phyloP scores from a whole-genome alignment of 2,113 vertebrate species.

The Rhinolophus ferrumequinum region DNA sequence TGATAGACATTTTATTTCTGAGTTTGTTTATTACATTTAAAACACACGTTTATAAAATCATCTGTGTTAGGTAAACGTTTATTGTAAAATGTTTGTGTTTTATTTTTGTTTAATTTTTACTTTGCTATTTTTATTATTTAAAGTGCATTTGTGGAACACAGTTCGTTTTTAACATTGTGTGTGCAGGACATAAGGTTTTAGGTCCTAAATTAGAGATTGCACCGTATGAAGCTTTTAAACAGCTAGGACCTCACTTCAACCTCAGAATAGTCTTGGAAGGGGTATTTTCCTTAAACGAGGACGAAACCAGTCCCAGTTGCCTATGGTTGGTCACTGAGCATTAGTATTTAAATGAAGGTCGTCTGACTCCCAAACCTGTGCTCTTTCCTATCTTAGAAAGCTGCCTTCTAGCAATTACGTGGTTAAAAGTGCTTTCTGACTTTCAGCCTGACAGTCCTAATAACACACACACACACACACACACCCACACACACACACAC shows the following conservation, averaged over 20 bases:
- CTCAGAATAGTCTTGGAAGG: background rate
- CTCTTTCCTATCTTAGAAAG: slow-evolving; percentile 1
- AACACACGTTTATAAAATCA: background rate
- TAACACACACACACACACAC: no score
- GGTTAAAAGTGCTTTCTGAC: background rate
- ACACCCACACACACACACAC: background rate
- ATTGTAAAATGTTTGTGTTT: background rate
- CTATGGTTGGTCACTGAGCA: background rate
- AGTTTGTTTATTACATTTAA: background rate
- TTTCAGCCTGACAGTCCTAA: background rate
- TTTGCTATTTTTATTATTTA: slow-evolving; percentile 30
- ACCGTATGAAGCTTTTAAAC: background rate
- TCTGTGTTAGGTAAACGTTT: background rate
- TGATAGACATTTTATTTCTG: background rate
- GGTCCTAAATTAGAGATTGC: background rate
- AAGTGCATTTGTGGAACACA: background rate
- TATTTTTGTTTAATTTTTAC: background rate
- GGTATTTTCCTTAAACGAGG: background rate
- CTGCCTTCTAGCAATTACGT: background rate
- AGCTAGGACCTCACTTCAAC: background rate
- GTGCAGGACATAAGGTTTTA: background rate
- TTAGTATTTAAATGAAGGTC: background rate
- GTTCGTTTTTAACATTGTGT: background rate
- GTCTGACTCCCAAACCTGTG: background rate
- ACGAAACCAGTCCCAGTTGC: background rate